These are phyloP conservation scores for Blastobasis lacticolella DNA, from an alignment of 2,888 invertebrate genomes.

Conservation along the genomic window DNA sequence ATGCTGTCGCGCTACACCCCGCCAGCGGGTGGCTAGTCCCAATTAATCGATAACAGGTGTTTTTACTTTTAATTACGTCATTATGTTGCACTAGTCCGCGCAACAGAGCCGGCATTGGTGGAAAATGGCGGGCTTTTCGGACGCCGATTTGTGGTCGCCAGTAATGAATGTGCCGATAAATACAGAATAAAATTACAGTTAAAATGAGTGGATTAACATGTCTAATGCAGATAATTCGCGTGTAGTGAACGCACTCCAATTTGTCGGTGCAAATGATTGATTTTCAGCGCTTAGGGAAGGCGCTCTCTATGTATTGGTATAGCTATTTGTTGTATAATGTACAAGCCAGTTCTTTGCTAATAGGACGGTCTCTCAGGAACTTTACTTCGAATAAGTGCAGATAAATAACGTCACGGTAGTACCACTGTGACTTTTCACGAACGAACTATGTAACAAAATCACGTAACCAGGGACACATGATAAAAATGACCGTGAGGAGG, in stretches of 20 bases:
- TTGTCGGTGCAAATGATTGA: conserved; percentile 59
- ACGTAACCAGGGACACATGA: no score
- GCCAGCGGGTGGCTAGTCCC: no score
- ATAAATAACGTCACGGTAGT: no score
- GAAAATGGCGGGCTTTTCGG: conserved; percentile 72
- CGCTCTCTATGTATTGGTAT: no score
- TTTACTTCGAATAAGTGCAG: no score
- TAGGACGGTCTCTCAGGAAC: no score
- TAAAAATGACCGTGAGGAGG: no score
- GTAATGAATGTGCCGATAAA: conserved; percentile 75
- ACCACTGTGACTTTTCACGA: no score
- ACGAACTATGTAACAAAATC: no score
- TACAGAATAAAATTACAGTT: conserved; percentile 75
- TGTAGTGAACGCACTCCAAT: conserved; percentile 56
- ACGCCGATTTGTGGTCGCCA: conserved; percentile 67
- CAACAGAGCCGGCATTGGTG: conserved; percentile 31
- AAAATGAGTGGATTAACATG: conserved; percentile 75
- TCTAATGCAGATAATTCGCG: conserved; percentile 73
- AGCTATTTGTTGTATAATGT: no score
- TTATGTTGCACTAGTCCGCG: conserved; percentile 2
- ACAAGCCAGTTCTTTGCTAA: no score
- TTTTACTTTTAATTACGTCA: conserved; percentile 2
- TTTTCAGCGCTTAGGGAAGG: conserved; percentile 20
- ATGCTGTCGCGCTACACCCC: no score
- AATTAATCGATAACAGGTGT: conserved; percentile 1